Base-by-base conservation (phyloP, 2,888 invertebrate genomes). In the Empis stercorea region DNA sequence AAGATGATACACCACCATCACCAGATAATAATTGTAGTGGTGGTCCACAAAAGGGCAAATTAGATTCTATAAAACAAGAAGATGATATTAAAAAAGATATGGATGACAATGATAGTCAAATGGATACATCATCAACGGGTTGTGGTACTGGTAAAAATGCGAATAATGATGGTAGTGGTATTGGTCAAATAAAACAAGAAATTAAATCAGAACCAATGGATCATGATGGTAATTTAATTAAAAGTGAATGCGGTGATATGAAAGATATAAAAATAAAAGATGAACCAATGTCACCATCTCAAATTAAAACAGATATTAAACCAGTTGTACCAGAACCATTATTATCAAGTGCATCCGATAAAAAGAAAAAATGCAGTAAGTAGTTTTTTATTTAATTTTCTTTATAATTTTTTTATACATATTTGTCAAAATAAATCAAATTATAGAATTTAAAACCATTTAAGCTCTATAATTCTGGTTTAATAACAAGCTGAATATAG, bases 41-140 rank as follows among this genome's bases (percentile, higher is more conserved):
- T 5, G 62, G 61, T 48, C 57, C 61, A 5, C 76, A 75, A 51
- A 79, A 79, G 59, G 80, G 81, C 5, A 81, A 81, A 62, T 62
- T 80, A 36, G 79, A 82, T 60, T 67, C 66, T 5, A 79, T 81
- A 11, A 84, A 82, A 56, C 73, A 76, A 30, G 81, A 81, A 53
- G 78, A 76, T 38, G 76, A 77, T 38, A 78, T 80, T 16, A 78
- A 84, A 56, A 78, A 79, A 56, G 83, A 84, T 49, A 82, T 83
- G 55, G 79, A 78, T 15, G 75, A 68, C 46, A 61, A 61, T 27
- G 63, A 62, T 53, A 72, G 72, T 36, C 68, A 66, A 34, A 68
- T 68, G 56, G 72, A 72, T 42, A 59, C 60, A 43, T 61, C 62
- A 15, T 61, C 64, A 10, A 47, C 50, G 13, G 55, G 56, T 27